Percentiles rank a stretch among this genome's conserved stretches.
Evolutionary conservation across 2,888 invertebrate genomes (phyloP).

Genomic region (Sipunculus nudus): DNA sequence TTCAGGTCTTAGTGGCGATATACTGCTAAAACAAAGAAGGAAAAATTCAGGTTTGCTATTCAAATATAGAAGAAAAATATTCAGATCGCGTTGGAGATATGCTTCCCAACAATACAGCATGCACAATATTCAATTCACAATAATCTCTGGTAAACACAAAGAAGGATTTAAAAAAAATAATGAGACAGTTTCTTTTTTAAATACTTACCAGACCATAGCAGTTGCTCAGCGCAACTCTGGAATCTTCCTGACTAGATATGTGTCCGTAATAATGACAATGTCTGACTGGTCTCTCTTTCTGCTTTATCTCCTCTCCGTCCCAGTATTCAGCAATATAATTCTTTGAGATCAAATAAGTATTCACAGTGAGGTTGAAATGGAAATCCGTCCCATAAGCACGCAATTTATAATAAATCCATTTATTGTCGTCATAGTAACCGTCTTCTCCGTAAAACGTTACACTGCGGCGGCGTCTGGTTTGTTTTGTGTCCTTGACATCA

Average conservation of each 20-base stretch:
- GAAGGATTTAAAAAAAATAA: too few species aligned
- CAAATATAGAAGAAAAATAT: too few species aligned
- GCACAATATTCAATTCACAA: too few species aligned
- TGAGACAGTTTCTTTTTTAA: too few species aligned
- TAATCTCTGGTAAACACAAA: too few species aligned
- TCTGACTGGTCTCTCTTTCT: constrained; percentile 31
- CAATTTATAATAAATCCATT: constrained; percentile 54
- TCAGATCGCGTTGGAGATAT: too few species aligned
- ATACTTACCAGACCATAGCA: constrained; percentile 59
- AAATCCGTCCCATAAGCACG: constrained; percentile 59
- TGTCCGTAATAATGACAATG: constrained; percentile 58
- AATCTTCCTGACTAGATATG: constrained; percentile 42
- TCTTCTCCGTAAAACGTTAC: neutral
- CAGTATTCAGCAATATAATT: constrained; percentile 53
- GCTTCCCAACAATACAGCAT: too few species aligned
- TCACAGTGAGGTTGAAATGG: constrained; percentile 57
- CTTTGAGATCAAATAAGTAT: constrained; percentile 51
- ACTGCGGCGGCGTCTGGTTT: neutral
- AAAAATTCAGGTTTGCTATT: too few species aligned
- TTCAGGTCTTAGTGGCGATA: too few species aligned
- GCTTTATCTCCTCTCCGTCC: constrained; percentile 39
- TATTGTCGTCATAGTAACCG: constrained; percentile 2
- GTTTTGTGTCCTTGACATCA: too few species aligned
- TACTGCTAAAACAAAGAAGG: too few species aligned
- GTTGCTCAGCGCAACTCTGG: constrained; percentile 60